Evolutionary conservation across 2,888 invertebrate species (phyloP).

Genomic region (Muscina levida): DNA sequence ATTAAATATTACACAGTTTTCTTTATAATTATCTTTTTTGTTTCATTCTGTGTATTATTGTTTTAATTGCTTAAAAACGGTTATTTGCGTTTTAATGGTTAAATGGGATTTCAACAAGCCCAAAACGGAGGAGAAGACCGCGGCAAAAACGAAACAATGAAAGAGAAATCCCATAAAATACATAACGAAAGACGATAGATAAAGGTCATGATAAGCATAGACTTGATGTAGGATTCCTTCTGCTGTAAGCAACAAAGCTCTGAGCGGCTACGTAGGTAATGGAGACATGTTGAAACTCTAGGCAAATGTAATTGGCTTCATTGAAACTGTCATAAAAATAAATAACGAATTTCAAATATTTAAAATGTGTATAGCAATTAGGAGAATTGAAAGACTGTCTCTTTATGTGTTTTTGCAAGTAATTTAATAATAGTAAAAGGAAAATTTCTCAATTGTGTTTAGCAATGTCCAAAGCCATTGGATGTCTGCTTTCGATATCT

Average conservation of each 20-base stretch:
- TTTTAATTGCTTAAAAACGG: constrained; percentile 19
- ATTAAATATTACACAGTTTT: constrained; percentile 16
- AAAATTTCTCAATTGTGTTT: no score
- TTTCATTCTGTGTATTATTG: not conserved
- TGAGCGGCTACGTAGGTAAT: not conserved
- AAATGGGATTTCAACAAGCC: constrained; percentile 6
- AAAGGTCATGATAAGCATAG: not conserved
- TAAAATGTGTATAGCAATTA: no score
- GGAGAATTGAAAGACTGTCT: no score
- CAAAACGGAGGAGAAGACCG: not conserved
- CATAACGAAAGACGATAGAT: constrained; percentile 6
- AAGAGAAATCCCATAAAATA: constrained; percentile 7
- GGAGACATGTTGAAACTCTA: not conserved
- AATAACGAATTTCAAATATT: not conserved
- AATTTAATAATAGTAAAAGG: no score
- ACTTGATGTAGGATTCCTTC: not conserved
- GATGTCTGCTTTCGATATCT: no score
- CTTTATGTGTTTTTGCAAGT: no score
- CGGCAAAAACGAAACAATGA: not conserved
- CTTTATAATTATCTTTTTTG: constrained; percentile 7
- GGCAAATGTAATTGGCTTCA: not conserved
- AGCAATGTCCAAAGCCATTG: no score
- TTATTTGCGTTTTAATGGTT: constrained; percentile 21
- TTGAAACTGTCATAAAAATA: no score
- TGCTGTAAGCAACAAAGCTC: not conserved